These are phyloP conservation scores for Neria commutata DNA, from an alignment of 2,888 invertebrate species.

Conservation along the genomic window DNA sequence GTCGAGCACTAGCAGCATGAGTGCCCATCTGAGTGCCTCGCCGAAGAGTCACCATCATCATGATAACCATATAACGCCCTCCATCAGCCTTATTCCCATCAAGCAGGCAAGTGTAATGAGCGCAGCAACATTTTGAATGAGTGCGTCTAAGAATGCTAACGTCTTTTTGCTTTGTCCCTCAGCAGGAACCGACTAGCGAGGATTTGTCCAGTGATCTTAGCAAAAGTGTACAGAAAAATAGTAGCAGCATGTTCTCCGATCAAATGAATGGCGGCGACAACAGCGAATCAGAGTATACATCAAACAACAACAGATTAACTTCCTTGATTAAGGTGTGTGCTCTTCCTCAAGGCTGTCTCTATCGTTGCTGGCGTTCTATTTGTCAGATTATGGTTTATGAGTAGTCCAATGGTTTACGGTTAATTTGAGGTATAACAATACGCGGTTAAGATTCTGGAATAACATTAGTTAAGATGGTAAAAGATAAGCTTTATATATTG, in stretches of 20 bases:
- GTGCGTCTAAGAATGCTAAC: constrained; percentile 1
- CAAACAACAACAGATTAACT: constrained; percentile 73
- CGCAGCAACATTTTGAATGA: background rate
- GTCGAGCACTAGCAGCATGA: constrained; percentile 47
- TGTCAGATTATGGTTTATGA: no score
- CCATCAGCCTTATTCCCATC: constrained; percentile 84
- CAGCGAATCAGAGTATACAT: constrained; percentile 57
- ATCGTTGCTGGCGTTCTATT: no score
- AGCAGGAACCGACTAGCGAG: constrained; percentile 50
- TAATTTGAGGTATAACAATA: no score
- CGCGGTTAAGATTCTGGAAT: no score
- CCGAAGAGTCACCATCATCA: constrained; percentile 53
- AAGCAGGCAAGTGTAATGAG: constrained; percentile 68
- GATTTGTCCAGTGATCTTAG: constrained; percentile 36
- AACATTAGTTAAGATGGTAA: no score
- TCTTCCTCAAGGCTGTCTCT: background rate
- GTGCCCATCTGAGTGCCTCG: constrained; percentile 32
- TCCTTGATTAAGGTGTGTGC: constrained; percentile 74
- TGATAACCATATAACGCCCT: constrained; percentile 74
- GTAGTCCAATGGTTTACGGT: no score
- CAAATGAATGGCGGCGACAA: constrained; percentile 31
- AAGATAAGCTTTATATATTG: no score
- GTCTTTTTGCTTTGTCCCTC: constrained; percentile 3
- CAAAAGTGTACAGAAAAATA: constrained; percentile 22
- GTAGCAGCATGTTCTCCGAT: constrained; percentile 15